Conservation (phyloP, 2,888 invertebrate species). For the Isotomurus palustris region DNA sequence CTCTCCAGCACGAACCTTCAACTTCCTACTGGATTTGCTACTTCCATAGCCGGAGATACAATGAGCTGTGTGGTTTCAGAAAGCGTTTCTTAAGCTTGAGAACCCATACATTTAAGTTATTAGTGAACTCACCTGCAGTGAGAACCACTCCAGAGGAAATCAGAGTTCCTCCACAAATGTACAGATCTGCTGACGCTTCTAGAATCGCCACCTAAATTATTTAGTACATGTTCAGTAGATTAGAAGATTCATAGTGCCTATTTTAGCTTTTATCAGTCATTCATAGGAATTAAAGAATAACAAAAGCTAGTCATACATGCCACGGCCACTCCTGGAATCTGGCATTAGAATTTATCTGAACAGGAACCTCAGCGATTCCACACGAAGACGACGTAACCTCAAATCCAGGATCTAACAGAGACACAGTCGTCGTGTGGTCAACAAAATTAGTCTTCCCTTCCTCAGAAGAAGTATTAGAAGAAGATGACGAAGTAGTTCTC, state of each 20-base stretch:
- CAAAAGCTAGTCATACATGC: constrained; percentile 51
- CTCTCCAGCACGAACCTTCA: constrained; percentile 52
- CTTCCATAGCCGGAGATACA: constrained; percentile 49
- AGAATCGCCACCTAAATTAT: constrained; percentile 50
- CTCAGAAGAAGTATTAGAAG: too few relatives aligned
- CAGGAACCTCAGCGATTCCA: constrained; percentile 45
- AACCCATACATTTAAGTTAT: too few relatives aligned
- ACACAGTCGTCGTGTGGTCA: too few relatives aligned
- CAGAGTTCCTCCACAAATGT: constrained; percentile 51
- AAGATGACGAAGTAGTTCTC: too few relatives aligned
- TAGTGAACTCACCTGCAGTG: constrained; percentile 46
- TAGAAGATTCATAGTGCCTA: background rate
- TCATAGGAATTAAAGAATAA: background rate
- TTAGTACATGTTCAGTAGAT: background rate
- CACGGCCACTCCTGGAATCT: constrained; percentile 52
- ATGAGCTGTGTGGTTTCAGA: constrained; percentile 48
- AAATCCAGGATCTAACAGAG: too few relatives aligned
- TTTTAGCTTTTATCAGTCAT: background rate
- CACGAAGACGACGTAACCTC: constrained; percentile 33
- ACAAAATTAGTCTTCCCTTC: too few relatives aligned
- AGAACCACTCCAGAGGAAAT: constrained; percentile 50
- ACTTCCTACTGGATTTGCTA: constrained; percentile 17
- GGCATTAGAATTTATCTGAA: constrained; percentile 49
- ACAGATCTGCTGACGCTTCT: constrained; percentile 50
- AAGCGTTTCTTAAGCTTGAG: background rate